A percentile compares a stretch with the other conserved stretches of the same genome.
These are phyloP conservation scores for Brachionichthys hirsutus DNA, from an alignment of 2,113 vertebrate genomes.

Conservation along the genomic window DNA sequence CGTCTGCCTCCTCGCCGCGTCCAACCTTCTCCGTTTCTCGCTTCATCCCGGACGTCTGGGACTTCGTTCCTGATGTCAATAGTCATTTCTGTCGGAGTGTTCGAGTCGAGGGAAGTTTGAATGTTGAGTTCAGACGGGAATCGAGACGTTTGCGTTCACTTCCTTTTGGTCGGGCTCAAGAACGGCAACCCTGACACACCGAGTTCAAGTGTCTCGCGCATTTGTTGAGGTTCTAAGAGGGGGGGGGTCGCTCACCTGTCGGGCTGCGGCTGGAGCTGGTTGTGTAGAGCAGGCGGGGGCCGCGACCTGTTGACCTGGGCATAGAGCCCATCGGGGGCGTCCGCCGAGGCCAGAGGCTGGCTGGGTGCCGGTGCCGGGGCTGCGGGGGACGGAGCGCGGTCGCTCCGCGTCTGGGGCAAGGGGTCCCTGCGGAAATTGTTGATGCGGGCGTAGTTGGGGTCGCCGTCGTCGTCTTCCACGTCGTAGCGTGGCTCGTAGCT, in stretches of 20 bases:
- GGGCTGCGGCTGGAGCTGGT: conserved; percentile 24
- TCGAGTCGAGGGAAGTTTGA: conserved; percentile 64
- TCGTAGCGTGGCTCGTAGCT: conserved; percentile 84
- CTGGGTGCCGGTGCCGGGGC: conserved; percentile 22
- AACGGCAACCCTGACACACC: conserved; percentile 12
- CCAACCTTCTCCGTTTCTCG: conserved; percentile 31
- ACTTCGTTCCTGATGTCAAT: conserved; percentile 69
- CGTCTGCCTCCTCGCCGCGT: conserved; percentile 54
- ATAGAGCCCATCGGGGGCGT: conserved; percentile 88
- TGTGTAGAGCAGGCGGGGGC: conserved; percentile 60
- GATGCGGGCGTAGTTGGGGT: conserved; percentile 93
- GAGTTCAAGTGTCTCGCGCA: no score
- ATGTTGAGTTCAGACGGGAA: conserved; percentile 56
- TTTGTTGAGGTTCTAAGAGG: no score
- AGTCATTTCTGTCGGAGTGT: conserved; percentile 58
- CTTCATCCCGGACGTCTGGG: conserved; percentile 48
- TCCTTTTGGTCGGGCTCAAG: conserved; percentile 25
- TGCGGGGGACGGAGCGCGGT: conserved; percentile 73
- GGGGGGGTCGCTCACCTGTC: conserved; percentile 83
- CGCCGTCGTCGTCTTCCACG: conserved; percentile 87
- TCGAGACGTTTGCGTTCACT: conserved; percentile 56
- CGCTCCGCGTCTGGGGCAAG: conserved; percentile 67
- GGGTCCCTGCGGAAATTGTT: conserved; percentile 84
- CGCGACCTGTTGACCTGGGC: conserved; percentile 92
- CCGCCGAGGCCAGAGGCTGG: conserved; percentile 64